Evolutionary conservation across 1,140 invertebrate genomes (phyloP), one percentile per base, ranked within the genome.

Genomic region (Hyles vespertilio): DNA sequence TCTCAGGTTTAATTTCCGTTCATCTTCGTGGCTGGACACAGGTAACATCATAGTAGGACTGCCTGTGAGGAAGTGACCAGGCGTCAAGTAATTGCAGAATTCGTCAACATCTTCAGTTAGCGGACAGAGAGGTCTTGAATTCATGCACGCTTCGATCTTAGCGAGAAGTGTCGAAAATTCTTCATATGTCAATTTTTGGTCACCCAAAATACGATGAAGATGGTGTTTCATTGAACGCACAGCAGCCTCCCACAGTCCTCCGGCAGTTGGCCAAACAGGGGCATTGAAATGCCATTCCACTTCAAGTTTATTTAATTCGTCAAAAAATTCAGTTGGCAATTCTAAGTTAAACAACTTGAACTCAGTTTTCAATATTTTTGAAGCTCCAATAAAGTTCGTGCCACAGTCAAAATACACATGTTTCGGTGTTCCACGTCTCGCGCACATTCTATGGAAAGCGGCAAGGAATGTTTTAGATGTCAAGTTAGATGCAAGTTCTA

Each of bases 81-180:
- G 49, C 8, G 32, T 51, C 11, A 51, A 33, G 32, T 22, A 22
- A 33, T 51, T 59, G 61, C 53, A 67, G 52, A 63, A 56, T 44
- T 81, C 76, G 52, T 68, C 57, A 7, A 64, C 64, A 49, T 79
- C 66, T 6, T 61, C 51, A 1, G 63, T 61, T 2, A 69, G 36
- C 1, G 64, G 56, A 36, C 56, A 62, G 9, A 65, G 53, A 32
- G 53, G 53, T 11, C 53, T 43, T n/a, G 11, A 32, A 11, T 50
- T 58, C 22, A 50, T 40, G 32, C 47, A 50, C 10, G 34, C 47
- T 34, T 58, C 49, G 32, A 58, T 50, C 40, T 58, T 10, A 8
- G 56, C 12, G 11, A 58, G 56, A 12, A 58, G n/a, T 4, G 49
- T 50, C 3, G 11, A 8, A 50, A 58, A 58, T 40, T 50, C n/a